A percentile compares a stretch with the other conserved stretches of the same genome.
Evolutionary conservation across 2,797 vertebrate species (phyloP).

Genomic region (Atherinosoma microstoma): DNA sequence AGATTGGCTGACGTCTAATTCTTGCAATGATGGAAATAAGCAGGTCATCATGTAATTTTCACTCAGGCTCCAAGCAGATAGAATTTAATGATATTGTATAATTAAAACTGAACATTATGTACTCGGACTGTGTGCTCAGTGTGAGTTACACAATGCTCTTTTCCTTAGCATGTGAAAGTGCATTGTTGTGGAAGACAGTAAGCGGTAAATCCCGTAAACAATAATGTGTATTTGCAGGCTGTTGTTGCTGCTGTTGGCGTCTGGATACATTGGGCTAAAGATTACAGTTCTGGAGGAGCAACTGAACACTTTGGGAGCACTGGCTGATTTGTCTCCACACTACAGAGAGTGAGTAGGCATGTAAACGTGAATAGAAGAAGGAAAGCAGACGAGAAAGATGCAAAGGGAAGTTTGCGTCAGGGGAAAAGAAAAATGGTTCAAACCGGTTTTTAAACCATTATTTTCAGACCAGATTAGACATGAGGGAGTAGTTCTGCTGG

Average conservation of each 20-base stretch:
- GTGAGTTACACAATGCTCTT: background rate
- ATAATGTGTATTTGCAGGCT: slow-evolving; percentile 67
- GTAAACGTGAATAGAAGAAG: background rate
- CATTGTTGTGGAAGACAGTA: background rate
- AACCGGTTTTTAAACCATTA: slow-evolving; percentile 54
- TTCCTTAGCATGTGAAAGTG: background rate
- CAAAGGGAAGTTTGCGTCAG: background rate
- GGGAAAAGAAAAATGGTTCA: background rate
- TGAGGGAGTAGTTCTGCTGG: slow-evolving; percentile 30
- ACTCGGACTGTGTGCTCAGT: background rate
- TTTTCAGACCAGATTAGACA: slow-evolving; percentile 23
- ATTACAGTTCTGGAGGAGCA: slow-evolving; percentile 86
- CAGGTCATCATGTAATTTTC: slow-evolving; percentile 19
- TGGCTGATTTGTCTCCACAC: slow-evolving; percentile 55
- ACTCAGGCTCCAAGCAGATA: slow-evolving; percentile 14
- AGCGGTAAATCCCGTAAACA: background rate
- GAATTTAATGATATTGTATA: slow-evolving; percentile 23
- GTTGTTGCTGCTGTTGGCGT: slow-evolving; percentile 81
- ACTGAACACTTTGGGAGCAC: slow-evolving; percentile 68
- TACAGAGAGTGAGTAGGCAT: slow-evolving; percentile 69
- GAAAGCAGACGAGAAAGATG: background rate
- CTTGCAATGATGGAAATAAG: background rate
- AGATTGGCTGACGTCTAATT: slow-evolving; percentile 12
- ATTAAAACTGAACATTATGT: slow-evolving; percentile 7
- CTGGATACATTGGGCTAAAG: slow-evolving; percentile 84